phyloP scores from a whole-genome alignment of 2,888 invertebrate species.

The Cantharis flavilabris region DNA sequence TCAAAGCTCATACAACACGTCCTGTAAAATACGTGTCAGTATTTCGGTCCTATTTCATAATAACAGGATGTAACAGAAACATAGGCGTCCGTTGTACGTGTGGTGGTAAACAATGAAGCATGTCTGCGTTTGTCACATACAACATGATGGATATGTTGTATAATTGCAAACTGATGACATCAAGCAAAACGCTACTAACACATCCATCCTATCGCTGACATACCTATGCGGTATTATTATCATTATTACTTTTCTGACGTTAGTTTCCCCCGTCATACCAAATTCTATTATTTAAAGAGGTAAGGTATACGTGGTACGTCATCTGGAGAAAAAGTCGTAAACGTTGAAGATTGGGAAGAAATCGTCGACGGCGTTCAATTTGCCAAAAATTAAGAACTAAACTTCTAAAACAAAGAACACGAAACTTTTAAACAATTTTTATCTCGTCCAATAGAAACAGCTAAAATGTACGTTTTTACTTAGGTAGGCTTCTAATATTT shows the following conservation, averaged over 20 bases:
- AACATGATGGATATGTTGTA: slow-evolving; percentile 41
- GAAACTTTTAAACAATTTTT: background rate
- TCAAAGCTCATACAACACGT: slow-evolving; percentile 24
- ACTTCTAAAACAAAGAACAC: background rate
- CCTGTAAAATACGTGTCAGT: slow-evolving; percentile 27
- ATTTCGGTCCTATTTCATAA: slow-evolving; percentile 31
- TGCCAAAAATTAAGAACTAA: background rate
- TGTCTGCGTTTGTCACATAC: slow-evolving; percentile 40
- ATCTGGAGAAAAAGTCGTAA: background rate
- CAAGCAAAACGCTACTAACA: slow-evolving; percentile 12
- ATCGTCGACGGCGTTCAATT: background rate
- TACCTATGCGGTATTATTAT: slow-evolving; percentile 19
- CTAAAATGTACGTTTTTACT: background rate
- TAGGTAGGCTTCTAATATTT: slow-evolving; percentile 25
- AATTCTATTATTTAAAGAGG: background rate
- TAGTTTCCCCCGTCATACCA: slow-evolving; percentile 4
- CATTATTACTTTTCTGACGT: slow-evolving; percentile 13
- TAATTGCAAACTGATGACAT: slow-evolving; percentile 39
- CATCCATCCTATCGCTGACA: slow-evolving; percentile 20
- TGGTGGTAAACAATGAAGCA: slow-evolving; percentile 37
- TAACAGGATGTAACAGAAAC: slow-evolving; percentile 32
- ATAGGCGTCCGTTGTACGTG: slow-evolving; percentile 30
- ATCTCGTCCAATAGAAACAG: background rate
- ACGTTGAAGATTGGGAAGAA: background rate
- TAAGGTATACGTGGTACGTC: background rate